Percentiles rank a stretch among this genome's conserved stretches.
Evolutionary conservation across 2,797 vertebrate species (phyloP).

Genomic region (Lacerta agilis): DNA sequence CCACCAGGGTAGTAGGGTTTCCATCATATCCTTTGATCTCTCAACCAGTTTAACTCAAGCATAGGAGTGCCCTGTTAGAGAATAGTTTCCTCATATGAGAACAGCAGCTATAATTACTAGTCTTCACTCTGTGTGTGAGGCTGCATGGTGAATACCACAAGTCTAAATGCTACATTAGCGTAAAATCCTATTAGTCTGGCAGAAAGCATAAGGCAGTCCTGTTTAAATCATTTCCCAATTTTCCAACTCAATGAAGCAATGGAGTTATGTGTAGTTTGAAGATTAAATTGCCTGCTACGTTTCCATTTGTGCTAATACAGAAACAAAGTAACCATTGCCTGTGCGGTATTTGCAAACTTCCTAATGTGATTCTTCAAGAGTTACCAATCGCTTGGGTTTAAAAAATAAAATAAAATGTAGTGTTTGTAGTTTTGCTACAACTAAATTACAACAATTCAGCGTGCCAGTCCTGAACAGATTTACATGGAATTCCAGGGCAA

Average conservation of each 20-base stretch:
- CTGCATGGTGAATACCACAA: constrained; percentile 21
- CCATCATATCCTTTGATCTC: not conserved
- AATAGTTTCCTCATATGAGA: not conserved
- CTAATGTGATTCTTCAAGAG: constrained; percentile 7
- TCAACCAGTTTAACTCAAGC: not conserved
- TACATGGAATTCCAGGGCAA: not conserved
- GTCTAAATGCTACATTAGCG: constrained; percentile 37
- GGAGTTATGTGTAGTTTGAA: constrained; percentile 45
- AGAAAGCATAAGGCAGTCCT: constrained; percentile 34
- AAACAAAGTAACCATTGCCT: constrained; percentile 14
- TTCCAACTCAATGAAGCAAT: constrained; percentile 63
- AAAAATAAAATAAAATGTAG: not conserved
- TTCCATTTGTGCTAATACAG: constrained; percentile 27
- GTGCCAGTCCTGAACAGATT: not conserved
- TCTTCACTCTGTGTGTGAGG: constrained; percentile 11
- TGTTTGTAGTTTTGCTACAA: not conserved
- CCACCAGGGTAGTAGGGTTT: not conserved
- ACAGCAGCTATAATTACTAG: constrained; percentile 12
- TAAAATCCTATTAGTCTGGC: constrained; percentile 52
- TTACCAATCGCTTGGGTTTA: not conserved
- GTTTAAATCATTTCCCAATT: constrained; percentile 59
- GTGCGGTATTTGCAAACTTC: constrained; percentile 13
- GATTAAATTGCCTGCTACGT: constrained; percentile 40
- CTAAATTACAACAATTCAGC: not conserved
- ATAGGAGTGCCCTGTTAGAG: not conserved